Evolutionary conservation across 2,797 vertebrate genomes (phyloP).

Genomic region (Hypotaenidia okinawae): DNA sequence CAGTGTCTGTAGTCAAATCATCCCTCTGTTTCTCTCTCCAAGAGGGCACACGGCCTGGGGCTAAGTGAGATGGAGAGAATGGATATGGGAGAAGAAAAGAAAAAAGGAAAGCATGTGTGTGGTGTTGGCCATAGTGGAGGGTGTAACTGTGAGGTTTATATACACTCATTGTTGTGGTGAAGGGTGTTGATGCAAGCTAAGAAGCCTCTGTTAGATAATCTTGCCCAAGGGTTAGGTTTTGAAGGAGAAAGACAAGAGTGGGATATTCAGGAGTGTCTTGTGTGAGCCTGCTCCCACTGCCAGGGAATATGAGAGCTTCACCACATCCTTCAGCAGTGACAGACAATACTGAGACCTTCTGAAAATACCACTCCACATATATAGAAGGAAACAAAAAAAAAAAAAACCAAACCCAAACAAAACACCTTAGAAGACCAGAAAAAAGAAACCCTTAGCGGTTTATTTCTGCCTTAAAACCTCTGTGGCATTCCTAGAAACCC

Average conservation of each 20-base stretch:
- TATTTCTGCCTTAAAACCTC: neutral
- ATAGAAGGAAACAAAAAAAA: neutral
- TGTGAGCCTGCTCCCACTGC: neutral
- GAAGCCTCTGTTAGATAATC: neutral
- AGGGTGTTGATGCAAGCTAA: neutral
- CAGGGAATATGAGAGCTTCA: neutral
- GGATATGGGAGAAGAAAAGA: neutral
- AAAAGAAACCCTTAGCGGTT: neutral
- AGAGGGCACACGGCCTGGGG: neutral
- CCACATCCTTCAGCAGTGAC: neutral
- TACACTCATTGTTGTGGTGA: neutral
- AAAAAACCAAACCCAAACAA: too few species aligned
- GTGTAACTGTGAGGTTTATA: neutral
- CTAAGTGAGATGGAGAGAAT: neutral
- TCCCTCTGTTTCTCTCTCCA: neutral
- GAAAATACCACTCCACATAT: neutral
- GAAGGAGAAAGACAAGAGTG: neutral
- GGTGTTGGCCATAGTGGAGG: neutral
- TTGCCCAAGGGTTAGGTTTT: neutral
- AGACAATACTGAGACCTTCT: neutral
- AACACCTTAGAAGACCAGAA: neutral
- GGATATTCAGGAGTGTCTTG: neutral
- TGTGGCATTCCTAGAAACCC: constrained; percentile 1
- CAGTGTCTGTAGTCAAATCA: neutral
- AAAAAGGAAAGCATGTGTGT: neutral